phyloP scores from a whole-genome alignment of 2,888 invertebrate species.

The Drosophila fulvimacula region DNA sequence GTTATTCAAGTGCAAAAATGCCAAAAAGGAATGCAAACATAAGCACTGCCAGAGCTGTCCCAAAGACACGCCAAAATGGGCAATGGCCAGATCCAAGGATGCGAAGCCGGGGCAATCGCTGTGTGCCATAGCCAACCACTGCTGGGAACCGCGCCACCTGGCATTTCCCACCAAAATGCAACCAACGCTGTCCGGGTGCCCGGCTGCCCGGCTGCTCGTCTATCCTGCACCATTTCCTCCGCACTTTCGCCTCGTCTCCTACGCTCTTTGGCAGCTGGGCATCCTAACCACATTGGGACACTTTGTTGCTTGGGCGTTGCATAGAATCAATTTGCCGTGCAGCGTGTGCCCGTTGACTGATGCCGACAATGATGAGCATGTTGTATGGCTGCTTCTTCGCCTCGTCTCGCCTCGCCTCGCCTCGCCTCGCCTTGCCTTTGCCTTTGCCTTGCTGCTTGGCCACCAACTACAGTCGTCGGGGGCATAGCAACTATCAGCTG shows the following conservation, averaged over 20 bases:
- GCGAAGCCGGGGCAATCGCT: slow-evolving; percentile 9
- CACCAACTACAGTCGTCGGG: slow-evolving; percentile 9
- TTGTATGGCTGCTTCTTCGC: slow-evolving; percentile 4
- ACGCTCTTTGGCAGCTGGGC: slow-evolving; percentile 16
- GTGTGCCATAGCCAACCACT: slow-evolving; percentile 16
- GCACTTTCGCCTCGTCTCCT: not conserved
- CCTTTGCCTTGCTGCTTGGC: slow-evolving; percentile 1
- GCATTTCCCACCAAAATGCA: slow-evolving; percentile 51
- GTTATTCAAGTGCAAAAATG: slow-evolving; percentile 84
- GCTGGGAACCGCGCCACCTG: slow-evolving; percentile 70
- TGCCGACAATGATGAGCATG: slow-evolving; percentile 34
- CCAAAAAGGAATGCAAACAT: slow-evolving; percentile 81
- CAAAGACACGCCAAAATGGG: slow-evolving; percentile 45
- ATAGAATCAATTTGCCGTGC: slow-evolving; percentile 60
- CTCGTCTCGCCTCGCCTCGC: no score
- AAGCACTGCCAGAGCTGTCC: slow-evolving; percentile 69
- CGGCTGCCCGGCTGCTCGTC: not conserved
- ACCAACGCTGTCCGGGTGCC: slow-evolving; percentile 8
- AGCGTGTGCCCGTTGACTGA: slow-evolving; percentile 48
- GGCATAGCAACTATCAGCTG: slow-evolving; percentile 24
- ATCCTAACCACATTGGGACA: slow-evolving; percentile 56
- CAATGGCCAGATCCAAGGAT: slow-evolving; percentile 20
- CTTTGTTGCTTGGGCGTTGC: slow-evolving; percentile 58
- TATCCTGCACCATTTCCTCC: not conserved
- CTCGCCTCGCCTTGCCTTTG: no score